Conservation (phyloP, 2,888 invertebrate species). For the Sphaerophoria rueppellii region DNA sequence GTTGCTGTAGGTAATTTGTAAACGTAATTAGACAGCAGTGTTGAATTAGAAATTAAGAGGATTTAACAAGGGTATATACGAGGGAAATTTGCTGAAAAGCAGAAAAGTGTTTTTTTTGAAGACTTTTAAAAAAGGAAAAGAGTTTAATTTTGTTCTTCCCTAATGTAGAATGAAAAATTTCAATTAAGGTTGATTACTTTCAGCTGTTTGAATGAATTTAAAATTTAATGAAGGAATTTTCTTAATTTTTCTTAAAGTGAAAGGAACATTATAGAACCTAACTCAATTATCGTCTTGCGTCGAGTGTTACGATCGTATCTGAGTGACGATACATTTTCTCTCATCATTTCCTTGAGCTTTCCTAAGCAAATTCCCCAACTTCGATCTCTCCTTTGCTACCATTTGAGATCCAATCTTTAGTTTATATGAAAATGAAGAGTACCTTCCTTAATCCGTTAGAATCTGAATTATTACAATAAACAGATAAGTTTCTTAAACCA, state of each 20-base stretch:
- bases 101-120: background rate
- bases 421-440: too few relatives aligned
- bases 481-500: too few relatives aligned
- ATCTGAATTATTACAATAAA: too few relatives aligned
- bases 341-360: too few relatives aligned
- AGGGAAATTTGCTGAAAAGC: background rate
- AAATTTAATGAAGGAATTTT: background rate
- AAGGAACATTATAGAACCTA: background rate
- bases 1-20: slow-evolving; percentile 57
- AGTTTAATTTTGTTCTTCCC: background rate
- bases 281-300: too few relatives aligned
- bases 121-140: background rate
- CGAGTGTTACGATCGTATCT: too few relatives aligned
- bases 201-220: slow-evolving; percentile 12
- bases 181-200: background rate
- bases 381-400: too few relatives aligned
- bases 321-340: too few relatives aligned
- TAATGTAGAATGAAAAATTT: background rate
- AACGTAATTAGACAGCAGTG: slow-evolving; percentile 62
- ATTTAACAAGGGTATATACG: background rate
- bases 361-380: too few relatives aligned
- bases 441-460: too few relatives aligned
- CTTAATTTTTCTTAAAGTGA: background rate
- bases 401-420: too few relatives aligned
- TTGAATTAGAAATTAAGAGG: slow-evolving; percentile 21